These are phyloP conservation scores for Dicyrtomina minuta DNA, from an alignment of 2,888 invertebrate species.

Conservation along the genomic window DNA sequence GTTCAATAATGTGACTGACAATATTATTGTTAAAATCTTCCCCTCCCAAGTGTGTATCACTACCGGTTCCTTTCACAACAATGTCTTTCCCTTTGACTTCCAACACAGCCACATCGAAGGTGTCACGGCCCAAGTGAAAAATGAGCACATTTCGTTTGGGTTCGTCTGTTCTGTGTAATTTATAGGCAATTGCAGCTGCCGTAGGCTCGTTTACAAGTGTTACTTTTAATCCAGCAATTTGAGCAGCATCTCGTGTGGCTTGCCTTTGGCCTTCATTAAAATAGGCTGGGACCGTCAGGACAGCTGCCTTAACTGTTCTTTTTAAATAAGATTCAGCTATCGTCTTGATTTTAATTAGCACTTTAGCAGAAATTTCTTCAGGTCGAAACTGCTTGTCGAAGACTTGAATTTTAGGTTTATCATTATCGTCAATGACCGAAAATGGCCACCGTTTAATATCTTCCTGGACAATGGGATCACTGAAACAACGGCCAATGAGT, in stretches of 20 bases:
- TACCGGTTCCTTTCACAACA: background rate
- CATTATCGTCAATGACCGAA: constrained; percentile 70
- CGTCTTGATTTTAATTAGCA: constrained; percentile 9
- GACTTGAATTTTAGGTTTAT: constrained; percentile 14
- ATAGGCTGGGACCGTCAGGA: constrained; percentile 30
- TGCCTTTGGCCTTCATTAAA: constrained; percentile 24
- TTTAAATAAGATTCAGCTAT: constrained; percentile 17
- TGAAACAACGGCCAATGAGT: constrained; percentile 86
- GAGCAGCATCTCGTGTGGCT: constrained; percentile 25
- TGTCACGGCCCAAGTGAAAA: constrained; percentile 31
- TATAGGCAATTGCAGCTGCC: constrained; percentile 22
- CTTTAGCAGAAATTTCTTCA: constrained; percentile 28
- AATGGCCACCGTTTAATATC: constrained; percentile 96
- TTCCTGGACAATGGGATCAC: constrained; percentile 82
- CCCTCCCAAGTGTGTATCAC: constrained; percentile 23
- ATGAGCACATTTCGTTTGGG: constrained; percentile 4
- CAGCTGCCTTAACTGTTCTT: background rate
- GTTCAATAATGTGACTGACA: constrained; percentile 13
- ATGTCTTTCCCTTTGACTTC: background rate
- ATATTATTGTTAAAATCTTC: constrained; percentile 25
- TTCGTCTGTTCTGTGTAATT: constrained; percentile 4
- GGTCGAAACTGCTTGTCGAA: background rate
- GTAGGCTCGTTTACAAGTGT: constrained; percentile 29
- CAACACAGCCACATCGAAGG: constrained; percentile 26
- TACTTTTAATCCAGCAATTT: constrained; percentile 19